Conservation (phyloP, 2,113 vertebrate genomes). For the Crotalus tigris region DNA sequence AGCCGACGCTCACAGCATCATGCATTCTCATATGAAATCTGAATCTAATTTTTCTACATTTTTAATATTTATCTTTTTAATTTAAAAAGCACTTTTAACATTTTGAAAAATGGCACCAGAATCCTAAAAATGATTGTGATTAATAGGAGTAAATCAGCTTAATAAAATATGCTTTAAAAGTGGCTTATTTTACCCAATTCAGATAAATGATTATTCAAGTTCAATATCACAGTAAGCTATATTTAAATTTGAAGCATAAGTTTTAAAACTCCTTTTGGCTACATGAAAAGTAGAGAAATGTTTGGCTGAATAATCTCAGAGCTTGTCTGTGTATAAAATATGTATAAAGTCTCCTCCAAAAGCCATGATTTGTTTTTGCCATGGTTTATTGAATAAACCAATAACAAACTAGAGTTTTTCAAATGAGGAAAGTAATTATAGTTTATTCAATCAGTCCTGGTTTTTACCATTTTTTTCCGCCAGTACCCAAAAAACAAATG, state of each 20-base stretch:
- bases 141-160: neutral
- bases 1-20: neutral
- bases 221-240: neutral
- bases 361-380: neutral
- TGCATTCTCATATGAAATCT: neutral
- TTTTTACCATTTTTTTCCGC: neutral
- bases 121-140: neutral
- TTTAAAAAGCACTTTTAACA: neutral
- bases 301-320: neutral
- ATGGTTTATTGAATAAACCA: neutral
- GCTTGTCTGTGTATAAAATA: neutral
- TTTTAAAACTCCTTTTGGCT: neutral
- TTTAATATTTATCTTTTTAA: neutral
- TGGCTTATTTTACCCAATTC: neutral
- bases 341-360: neutral
- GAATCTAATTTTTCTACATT: neutral
- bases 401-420: neutral
- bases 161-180: neutral
- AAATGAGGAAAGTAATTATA: neutral
- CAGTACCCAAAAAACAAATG: neutral
- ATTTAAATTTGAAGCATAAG: neutral
- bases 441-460: neutral
- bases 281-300: too few species aligned
- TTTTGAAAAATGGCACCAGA: neutral
- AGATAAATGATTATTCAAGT: neutral